Evolutionary conservation across 2,888 invertebrate species (phyloP), one percentile per base, ranked within the genome.

Genomic region (Apoda limacodes): DNA sequence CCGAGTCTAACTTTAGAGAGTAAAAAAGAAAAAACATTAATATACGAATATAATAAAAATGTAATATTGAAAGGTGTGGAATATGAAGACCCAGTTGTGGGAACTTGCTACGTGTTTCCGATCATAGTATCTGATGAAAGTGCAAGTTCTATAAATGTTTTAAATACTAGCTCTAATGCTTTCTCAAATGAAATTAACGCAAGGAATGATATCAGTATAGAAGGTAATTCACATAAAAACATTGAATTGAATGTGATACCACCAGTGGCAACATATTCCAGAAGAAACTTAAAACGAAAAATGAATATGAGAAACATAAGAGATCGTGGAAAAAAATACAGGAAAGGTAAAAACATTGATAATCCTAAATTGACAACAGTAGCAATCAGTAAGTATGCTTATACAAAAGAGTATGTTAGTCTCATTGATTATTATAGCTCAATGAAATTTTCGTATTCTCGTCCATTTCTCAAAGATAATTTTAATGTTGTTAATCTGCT

Each of bases 271-370:
- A 44, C 7, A 6, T 17, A 17, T 17, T 6, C 5, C 5, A 48
- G 36, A 31, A 47, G 29, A 26, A 35, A 40, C 9, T 42, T 66
- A 21, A 74, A 78, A 50, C 65, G 75, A 20, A 75, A 72, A 48
- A 6, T 5, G 17, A 6, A 5, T 6, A 17, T 17, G 17, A 17
- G 7, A 17, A 7, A 5, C 17, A 17, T 42, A 5, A 55, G 52
- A 42, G 37, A 48, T 3, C 36, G 27, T 15, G 45, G 39, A 25
- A 75, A 60, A 42, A 67, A 49, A 34, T 72, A 71, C 28, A 59
- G 71, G 39, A 74, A 74, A 52, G 58, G 66, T 3, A 78, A 70
- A 52, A 61, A 71, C 40, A 78, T 78, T 30, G 71, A 80, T 39
- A 50, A 52, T 32, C 60, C 66, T 4, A 76, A 65, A 55, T 42